Evolutionary conservation across 2,888 invertebrate genomes (phyloP).

Genomic region (Eupithecia subfuscata): DNA sequence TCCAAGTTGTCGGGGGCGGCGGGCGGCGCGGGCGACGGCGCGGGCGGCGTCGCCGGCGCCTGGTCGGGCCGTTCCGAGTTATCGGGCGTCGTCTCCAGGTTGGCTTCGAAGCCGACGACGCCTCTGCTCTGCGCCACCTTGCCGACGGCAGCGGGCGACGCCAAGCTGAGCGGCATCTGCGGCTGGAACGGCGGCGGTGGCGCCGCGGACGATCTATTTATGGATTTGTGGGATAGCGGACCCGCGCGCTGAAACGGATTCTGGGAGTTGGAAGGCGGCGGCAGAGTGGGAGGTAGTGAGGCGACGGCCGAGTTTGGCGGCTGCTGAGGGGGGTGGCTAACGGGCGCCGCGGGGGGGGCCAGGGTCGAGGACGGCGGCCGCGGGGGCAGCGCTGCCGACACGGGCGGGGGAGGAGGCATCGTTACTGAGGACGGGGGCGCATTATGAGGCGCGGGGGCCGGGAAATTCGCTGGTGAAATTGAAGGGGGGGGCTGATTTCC

Average conservation of each 20-base stretch:
- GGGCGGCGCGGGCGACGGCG: constrained; percentile 57
- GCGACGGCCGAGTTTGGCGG: constrained; percentile 39
- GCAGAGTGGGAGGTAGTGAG: constrained; percentile 54
- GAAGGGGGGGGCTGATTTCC: constrained; percentile 45
- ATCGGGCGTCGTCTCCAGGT: constrained; percentile 87
- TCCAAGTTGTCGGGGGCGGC: constrained; percentile 84
- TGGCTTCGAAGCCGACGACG: constrained; percentile 80
- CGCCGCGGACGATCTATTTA: constrained; percentile 55
- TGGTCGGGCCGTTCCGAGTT: constrained; percentile 87
- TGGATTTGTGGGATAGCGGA: constrained; percentile 76
- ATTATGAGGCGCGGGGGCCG: constrained; percentile 39
- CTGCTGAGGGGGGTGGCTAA: constrained; percentile 29
- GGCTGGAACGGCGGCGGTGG: constrained; percentile 59
- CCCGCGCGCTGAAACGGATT: constrained; percentile 79
- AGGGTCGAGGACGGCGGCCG: constrained; percentile 28
- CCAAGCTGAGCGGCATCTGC: constrained; percentile 63
- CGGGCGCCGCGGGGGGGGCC: constrained; percentile 23
- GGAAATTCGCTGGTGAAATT: constrained; percentile 49
- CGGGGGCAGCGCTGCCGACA: constrained; percentile 14
- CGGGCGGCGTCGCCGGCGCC: constrained; percentile 56
- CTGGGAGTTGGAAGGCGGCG: constrained; percentile 56
- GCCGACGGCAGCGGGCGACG: constrained; percentile 67
- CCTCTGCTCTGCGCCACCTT: constrained; percentile 65
- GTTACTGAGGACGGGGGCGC: constrained; percentile 22
- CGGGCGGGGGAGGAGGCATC: constrained; percentile 27